Percentiles rank a stretch among this genome's conserved stretches.
Conservation (phyloP, 2,888 invertebrate genomes). For the Eudasyphora cyanicolor region DNA sequence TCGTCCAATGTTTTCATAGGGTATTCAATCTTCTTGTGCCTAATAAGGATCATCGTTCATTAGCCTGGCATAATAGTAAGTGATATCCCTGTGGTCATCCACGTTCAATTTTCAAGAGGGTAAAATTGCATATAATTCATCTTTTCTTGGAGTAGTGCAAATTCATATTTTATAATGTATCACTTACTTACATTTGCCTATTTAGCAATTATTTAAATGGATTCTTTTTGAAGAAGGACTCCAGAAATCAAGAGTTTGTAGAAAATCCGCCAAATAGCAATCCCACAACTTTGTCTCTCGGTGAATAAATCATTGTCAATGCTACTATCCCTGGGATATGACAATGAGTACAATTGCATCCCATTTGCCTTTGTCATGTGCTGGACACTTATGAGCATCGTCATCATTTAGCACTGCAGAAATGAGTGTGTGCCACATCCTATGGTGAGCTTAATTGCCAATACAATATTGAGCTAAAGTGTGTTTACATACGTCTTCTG, state of each 20-base stretch:
- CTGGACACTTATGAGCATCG: background rate
- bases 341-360: conserved; percentile 14
- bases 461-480: conserved; percentile 36
- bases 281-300: background rate
- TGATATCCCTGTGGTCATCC: conserved; percentile 1
- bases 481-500: conserved; percentile 47
- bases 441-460: conserved; percentile 52
- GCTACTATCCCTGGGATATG: conserved; percentile 34
- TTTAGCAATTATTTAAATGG: conserved; percentile 23
- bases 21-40: background rate
- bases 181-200: conserved; percentile 30
- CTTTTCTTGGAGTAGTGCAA: background rate
- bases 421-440: conserved; percentile 22
- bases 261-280: background rate
- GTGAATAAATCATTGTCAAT: conserved; percentile 50
- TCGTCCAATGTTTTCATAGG: background rate
- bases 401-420: background rate
- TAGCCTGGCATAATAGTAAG: conserved; percentile 44
- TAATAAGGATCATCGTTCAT: conserved; percentile 35
- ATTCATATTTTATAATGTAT: conserved; percentile 29
- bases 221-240: background rate
- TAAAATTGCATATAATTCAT: conserved; percentile 17
- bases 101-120: background rate
- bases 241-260: background rate
- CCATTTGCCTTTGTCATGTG: conserved; percentile 4